Evolutionary conservation across 2,888 invertebrate species (phyloP).

Genomic region (Caenorhabditis auriculariae): DNA sequence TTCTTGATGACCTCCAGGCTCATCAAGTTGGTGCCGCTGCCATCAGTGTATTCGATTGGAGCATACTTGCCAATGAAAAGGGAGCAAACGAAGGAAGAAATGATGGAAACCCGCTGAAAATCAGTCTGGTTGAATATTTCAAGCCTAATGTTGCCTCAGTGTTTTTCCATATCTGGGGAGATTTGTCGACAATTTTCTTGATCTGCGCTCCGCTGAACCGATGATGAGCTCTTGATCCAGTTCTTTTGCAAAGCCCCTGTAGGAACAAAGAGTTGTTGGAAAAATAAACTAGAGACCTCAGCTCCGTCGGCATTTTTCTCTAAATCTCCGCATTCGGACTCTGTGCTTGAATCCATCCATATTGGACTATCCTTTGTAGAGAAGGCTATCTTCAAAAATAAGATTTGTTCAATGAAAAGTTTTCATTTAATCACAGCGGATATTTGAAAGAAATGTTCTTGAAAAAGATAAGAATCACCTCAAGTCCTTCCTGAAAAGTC

Average conservation of each 20-base stretch:
- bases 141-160: conserved; percentile 77
- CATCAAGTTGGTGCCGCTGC: conserved; percentile 92
- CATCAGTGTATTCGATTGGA: conserved; percentile 87
- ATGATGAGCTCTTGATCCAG: conserved; percentile 84
- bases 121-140: too few species aligned
- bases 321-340: conserved; percentile 76
- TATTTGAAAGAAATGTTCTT: too few species aligned
- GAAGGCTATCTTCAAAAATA: conserved; percentile 71
- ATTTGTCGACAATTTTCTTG: conserved; percentile 79
- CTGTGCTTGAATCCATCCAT: conserved; percentile 93
- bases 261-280: conserved; percentile 10
- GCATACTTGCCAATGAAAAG: conserved; percentile 84
- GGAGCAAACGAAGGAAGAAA: conserved; percentile 88
- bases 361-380: conserved; percentile 81
- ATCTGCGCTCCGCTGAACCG: conserved; percentile 92
- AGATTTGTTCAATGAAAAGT: too few species aligned
- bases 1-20: conserved; percentile 70
- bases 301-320: conserved; percentile 82
- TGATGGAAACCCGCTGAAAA: conserved; percentile 81
- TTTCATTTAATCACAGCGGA: background rate
- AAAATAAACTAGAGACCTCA: conserved; percentile 68
- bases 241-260: conserved; percentile 64
- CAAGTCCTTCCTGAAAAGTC: conserved; percentile 16
- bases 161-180: conserved; percentile 74
- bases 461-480: conserved; percentile 9